Evolutionary conservation across 1,140 invertebrate genomes (phyloP).

Genomic region (Ostrea denselamellosa): DNA sequence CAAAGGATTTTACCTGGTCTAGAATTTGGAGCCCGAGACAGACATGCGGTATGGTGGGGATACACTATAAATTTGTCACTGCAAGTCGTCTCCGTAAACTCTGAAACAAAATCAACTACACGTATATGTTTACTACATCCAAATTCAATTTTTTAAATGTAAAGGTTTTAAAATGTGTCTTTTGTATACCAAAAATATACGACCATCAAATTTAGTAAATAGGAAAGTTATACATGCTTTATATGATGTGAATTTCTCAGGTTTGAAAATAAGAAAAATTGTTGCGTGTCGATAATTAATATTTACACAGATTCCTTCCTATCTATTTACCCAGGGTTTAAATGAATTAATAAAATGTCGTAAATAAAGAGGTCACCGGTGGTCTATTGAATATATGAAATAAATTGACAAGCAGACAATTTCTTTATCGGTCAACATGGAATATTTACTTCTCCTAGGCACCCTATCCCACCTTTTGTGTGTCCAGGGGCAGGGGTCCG

Average conservation of each 20-base stretch:
- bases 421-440: no score
- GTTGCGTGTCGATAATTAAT: background rate
- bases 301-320: background rate
- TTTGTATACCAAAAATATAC: no score
- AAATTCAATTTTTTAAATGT: background rate
- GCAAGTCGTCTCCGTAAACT: background rate
- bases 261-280: background rate
- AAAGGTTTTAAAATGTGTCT: no score
- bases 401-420: background rate
- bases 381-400: background rate
- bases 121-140: background rate
- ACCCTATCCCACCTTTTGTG: no score
- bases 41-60: slow-evolving; percentile 26
- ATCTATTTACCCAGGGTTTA: background rate
- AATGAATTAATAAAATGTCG: slow-evolving; percentile 11
- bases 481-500: no score
- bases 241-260: background rate
- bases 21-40: background rate
- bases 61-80: slow-evolving; percentile 30
- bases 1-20: slow-evolving; percentile 23
- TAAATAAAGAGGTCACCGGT: background rate
- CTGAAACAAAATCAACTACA: background rate
- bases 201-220: no score
- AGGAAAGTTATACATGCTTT: background rate
- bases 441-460: no score